Base-by-base conservation (phyloP, 1,140 invertebrate species). In the Pogonus chalceus region DNA sequence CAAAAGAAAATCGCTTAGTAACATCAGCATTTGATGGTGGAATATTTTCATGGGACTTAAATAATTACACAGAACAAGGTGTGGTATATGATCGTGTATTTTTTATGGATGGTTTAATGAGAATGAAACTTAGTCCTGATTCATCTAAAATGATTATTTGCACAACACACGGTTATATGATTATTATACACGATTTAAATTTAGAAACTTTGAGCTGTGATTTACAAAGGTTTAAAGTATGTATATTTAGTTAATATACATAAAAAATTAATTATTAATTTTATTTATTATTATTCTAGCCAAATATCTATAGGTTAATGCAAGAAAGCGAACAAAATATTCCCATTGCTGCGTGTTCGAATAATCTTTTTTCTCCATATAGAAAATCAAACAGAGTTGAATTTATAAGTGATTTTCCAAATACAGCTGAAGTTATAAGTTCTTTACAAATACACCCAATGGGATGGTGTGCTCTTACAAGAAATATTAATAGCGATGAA, bases 1-100 rank as follows among this genome's bases (percentile, higher is more conserved):
- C 83, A n/a, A 83, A 82, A 59, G 86, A 91, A 63, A 85, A 90
- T 53, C 73, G 92, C 2, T 75, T 96, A 20, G 80, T 96, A 1
- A 93, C 90, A 2, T 94, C 91, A 26, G 91, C 90, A 3, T 89
- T 96, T 70, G 92, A 96, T 72, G 92, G 92, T 14, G 89, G 85
- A 59, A 91, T 96, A 68, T 92, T 89, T 63, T 88, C 90, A 1
- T 96, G 93, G 93, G 90, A 96, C 68, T 91, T 96, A 21, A 93
- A 94, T 70, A 90, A 82, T 68, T 87, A 77, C 63, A 86, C 85
- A 21, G 88, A 90, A 64, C 83, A 81, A 61, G 87, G 84, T 58
- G 75, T 85, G 60, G 73, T 85, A 2, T 88, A 86, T 65, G 86
- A 88, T 60, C 79, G 85, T 65, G 86, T 95, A 2, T 93, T 95